Evolutionary conservation across 2,888 invertebrate genomes (phyloP), one percentile per base, ranked within the genome.

Genomic region (Philopedon plagiatum): DNA sequence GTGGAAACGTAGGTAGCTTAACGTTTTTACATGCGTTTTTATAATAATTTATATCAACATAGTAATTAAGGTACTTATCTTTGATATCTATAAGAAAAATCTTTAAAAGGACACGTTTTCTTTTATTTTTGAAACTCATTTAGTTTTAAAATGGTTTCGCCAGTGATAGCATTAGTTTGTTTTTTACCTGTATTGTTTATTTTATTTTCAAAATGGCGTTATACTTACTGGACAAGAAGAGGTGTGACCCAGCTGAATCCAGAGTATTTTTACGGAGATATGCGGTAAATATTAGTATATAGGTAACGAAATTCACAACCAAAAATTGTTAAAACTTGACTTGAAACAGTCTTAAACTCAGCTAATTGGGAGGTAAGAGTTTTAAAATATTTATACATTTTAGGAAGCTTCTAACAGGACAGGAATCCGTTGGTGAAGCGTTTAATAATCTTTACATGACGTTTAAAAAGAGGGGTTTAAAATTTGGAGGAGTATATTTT

Each of bases 401-500:
- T 44, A 69, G 68, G 7, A 44, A 61, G 0, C 26, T 69, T 29
- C 34, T 69, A 4, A 62, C 44, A 0, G 29, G 13, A 8, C 51
- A 58, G 32, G 21, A 34, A 3, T 58, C 58, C 2, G 19, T 60
- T 11, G 67, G 60, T 0, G 49, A 51, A 46, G 15, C 60, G 4
- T 67, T 60, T 26, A 67, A 18, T 41, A 23, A 60, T 11, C 15
- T 51, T 26, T 67, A 67, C 23, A 13, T 15, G 44, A 23, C 41
- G 69, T 71, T 54, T 29, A 65, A 71, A 34, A 37, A 34, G 3
- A 18, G 5, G 3, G 23, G 46, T 21, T 2, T 21, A 2, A 39
- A 51, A 49, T 76, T 78, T 60, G 79, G 77, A 2, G 80, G 79
- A 13, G 63, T 76, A 5, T 82, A 78, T 68, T 75, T 39, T 46